A percentile compares a stretch with the other conserved stretches of the same genome.
Conservation (phyloP, 2,888 invertebrate species). For the Scaptomyza caliginosa region DNA sequence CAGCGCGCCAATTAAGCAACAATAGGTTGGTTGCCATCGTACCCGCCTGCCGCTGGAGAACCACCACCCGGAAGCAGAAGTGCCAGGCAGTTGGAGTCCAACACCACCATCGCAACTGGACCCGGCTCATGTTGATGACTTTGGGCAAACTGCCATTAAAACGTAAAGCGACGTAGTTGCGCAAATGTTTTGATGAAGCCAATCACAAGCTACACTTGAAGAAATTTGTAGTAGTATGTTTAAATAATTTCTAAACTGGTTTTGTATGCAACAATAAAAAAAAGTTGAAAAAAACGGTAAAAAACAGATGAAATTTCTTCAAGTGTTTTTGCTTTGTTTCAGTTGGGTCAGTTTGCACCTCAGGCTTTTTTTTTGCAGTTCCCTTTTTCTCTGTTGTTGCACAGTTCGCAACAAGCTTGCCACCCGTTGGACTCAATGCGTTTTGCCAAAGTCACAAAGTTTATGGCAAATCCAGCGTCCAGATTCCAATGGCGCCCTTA, state of each 20-base stretch:
- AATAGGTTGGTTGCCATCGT: slow-evolving; percentile 49
- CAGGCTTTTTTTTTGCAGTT: slow-evolving; percentile 22
- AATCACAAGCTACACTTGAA: slow-evolving; percentile 9
- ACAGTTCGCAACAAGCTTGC: slow-evolving; percentile 67
- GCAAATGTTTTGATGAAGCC: slow-evolving; percentile 67
- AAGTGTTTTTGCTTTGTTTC: slow-evolving; percentile 14
- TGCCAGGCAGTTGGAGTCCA: background rate
- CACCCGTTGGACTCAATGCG: slow-evolving; percentile 18
- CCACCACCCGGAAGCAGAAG: background rate
- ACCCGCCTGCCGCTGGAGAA: background rate
- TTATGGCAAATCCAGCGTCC: no score
- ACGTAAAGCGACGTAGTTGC: slow-evolving; percentile 52
- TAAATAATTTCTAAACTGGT: no score
- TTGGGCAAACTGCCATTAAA: slow-evolving; percentile 61
- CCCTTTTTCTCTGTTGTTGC: slow-evolving; percentile 43
- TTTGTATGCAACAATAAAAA: no score
- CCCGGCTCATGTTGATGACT: slow-evolving; percentile 32
- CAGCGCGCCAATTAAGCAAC: slow-evolving; percentile 74
- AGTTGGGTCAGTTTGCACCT: background rate
- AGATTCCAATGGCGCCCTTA: no score
- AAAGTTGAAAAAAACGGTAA: no score
- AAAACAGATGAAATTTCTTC: background rate
- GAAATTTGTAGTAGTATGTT: no score
- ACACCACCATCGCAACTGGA: slow-evolving; percentile 7
- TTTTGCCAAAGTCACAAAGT: no score